Percentiles rank a stretch among this genome's conserved stretches.
Conservation (phyloP, 2,797 vertebrate species). For the Pangasius mekongensis region DNA sequence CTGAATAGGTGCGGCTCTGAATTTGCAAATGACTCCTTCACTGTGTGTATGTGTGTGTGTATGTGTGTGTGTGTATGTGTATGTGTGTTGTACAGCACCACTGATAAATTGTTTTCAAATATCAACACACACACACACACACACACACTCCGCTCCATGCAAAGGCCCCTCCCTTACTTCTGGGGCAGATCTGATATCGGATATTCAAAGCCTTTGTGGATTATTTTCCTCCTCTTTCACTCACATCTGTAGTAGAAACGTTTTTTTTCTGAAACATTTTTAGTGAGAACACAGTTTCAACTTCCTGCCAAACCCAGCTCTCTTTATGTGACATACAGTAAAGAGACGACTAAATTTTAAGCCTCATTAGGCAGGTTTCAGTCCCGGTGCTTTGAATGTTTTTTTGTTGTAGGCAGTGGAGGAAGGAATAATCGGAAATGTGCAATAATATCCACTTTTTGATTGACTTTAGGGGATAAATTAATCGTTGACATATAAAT, state of each 20-base stretch:
- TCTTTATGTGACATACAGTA: not conserved
- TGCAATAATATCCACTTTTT: not conserved
- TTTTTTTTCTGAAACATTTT: not conserved
- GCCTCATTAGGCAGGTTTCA: not conserved
- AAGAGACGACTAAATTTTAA: not conserved
- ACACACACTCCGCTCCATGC: not conserved
- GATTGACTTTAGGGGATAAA: too few species aligned
- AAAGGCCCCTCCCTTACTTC: not conserved
- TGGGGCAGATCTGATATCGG: not conserved
- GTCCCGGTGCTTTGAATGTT: not conserved
- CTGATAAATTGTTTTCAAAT: not conserved
- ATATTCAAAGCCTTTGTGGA: not conserved
- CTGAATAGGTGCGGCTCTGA: slow-evolving; percentile 23
- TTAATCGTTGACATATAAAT: not conserved
- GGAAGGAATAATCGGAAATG: not conserved
- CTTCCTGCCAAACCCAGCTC: not conserved
- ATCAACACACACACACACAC: slow-evolving; percentile 25
- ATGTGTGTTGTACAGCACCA: not conserved
- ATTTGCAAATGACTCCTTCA: slow-evolving; percentile 26
- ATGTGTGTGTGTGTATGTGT: slow-evolving; percentile 4
- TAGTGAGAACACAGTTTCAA: not conserved
- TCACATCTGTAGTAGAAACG: slow-evolving; percentile 6
- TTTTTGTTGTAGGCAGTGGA: not conserved
- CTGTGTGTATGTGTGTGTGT: slow-evolving; percentile 23
- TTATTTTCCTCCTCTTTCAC: not conserved